phyloP scores from a whole-genome alignment of 1,140 invertebrate species.

The Hycleus phaleratus region DNA sequence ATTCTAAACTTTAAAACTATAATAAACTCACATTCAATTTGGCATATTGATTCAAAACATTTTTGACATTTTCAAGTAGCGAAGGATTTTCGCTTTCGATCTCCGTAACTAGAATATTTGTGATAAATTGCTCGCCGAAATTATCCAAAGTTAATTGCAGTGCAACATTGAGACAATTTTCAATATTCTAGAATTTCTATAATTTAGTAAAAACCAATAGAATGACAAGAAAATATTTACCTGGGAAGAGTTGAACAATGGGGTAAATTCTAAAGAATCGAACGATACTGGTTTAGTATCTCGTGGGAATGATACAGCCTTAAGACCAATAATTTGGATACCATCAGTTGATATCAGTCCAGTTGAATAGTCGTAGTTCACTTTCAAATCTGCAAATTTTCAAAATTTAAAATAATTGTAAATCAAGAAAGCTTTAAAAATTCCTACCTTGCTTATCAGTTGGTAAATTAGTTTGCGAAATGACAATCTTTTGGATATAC shows the following conservation, averaged over 20 bases:
- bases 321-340: constrained; percentile 32
- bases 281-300: constrained; percentile 23
- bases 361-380: constrained; percentile 33
- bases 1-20: background rate
- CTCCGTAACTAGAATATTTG: constrained; percentile 31
- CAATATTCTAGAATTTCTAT: constrained; percentile 27
- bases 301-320: constrained; percentile 20
- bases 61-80: constrained; percentile 26
- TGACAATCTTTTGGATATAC: constrained; percentile 31
- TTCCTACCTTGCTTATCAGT: constrained; percentile 9
- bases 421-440: background rate
- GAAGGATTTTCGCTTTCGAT: constrained; percentile 24
- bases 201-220: too few relatives aligned
- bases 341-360: constrained; percentile 27
- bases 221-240: too few relatives aligned
- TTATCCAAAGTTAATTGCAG: constrained; percentile 30
- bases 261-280: constrained; percentile 31
- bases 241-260: constrained; percentile 8
- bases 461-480: constrained; percentile 29
- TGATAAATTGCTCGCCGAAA: constrained; percentile 23
- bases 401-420: background rate
- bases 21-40: constrained; percentile 28
- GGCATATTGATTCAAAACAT: constrained; percentile 25
- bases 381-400: constrained; percentile 22
- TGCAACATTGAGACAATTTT: constrained; percentile 30